phyloP scores from a whole-genome alignment of 2,113 vertebrate species.

The Aplodontia rufa region DNA sequence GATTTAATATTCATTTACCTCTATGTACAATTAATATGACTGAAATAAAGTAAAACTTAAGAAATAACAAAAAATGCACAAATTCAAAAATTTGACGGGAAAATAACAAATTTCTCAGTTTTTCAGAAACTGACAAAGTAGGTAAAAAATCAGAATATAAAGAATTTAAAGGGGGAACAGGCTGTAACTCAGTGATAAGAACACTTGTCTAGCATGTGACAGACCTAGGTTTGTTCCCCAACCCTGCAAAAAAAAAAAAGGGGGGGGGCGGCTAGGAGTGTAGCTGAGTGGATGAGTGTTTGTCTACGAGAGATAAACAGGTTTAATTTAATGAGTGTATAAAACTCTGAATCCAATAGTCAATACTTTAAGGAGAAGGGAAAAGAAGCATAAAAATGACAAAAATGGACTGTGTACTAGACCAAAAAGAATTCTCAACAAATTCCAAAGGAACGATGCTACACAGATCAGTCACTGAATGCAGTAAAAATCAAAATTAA shows the following conservation, averaged over 20 bases:
- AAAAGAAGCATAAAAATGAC: neutral
- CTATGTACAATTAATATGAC: neutral
- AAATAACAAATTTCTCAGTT: neutral
- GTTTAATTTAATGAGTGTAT: neutral
- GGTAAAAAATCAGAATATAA: neutral
- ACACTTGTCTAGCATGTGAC: neutral
- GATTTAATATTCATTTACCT: neutral
- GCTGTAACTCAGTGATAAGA: neutral
- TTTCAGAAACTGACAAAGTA: neutral
- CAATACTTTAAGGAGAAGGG: neutral
- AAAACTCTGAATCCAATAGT: neutral
- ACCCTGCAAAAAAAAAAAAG: neutral
- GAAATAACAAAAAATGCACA: neutral
- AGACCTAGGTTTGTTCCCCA: neutral
- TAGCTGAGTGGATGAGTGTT: too few species aligned
- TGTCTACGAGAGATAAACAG: neutral
- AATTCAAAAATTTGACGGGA: neutral
- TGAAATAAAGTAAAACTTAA: neutral
- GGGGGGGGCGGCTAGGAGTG: too few species aligned
- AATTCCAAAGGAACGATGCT: neutral
- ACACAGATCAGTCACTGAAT: neutral
- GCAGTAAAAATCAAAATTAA: neutral
- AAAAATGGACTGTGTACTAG: neutral
- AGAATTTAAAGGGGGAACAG: neutral
- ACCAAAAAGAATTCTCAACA: neutral